Percentiles rank a stretch among this genome's conserved stretches.
Conservation (phyloP, 2,113 vertebrate species). For the Pogona vitticeps region DNA sequence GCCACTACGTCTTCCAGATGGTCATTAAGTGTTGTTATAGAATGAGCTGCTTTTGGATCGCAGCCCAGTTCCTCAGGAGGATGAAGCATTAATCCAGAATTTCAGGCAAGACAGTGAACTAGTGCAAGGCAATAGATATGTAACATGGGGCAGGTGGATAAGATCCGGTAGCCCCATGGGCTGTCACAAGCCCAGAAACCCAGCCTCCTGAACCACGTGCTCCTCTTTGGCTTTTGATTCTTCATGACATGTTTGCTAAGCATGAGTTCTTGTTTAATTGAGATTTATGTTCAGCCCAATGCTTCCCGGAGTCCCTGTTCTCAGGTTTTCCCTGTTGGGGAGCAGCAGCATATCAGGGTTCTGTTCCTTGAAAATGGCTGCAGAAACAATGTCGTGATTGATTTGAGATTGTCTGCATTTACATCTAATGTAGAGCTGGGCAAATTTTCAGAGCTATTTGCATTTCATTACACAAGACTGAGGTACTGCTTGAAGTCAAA, state of each 20-base stretch:
- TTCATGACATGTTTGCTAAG: neutral
- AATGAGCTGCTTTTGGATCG: no score
- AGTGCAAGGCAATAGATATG: no score
- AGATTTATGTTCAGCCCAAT: neutral
- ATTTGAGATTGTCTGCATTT: conserved; percentile 1
- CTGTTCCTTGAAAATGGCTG: conserved; percentile 6
- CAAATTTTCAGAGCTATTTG: no score
- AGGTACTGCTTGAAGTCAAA: conserved; percentile 26
- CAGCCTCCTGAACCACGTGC: neutral
- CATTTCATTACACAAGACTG: neutral
- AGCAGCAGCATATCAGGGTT: conserved; percentile 8
- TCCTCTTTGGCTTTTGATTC: neutral
- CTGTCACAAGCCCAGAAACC: neutral
- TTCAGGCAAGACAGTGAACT: no score
- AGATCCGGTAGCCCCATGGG: neutral
- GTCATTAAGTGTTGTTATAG: no score
- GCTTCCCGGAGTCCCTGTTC: neutral
- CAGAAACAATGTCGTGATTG: neutral
- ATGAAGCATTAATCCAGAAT: no score
- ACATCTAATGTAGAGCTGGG: neutral
- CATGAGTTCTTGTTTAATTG: neutral
- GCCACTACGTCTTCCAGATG: neutral
- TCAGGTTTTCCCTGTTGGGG: neutral
- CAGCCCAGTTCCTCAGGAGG: no score
- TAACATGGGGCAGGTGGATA: no score